A percentile compares a stretch with the other conserved stretches of the same genome.
phyloP scores from a whole-genome alignment of 2,888 invertebrate species.

The Linyphia triangularis region DNA sequence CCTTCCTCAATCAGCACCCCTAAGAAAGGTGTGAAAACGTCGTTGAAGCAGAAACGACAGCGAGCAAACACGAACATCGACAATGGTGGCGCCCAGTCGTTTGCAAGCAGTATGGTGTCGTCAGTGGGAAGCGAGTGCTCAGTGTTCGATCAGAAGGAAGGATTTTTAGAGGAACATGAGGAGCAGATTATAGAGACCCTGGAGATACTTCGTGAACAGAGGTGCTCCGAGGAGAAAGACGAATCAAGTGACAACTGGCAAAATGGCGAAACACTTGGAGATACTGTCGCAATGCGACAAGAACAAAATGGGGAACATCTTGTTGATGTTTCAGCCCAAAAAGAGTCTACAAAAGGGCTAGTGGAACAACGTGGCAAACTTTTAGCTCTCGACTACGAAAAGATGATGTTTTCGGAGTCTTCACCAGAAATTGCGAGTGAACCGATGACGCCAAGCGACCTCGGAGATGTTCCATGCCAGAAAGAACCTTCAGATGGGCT shows the following conservation, averaged over 20 bases:
- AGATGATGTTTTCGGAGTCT: not conserved
- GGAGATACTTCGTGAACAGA: constrained; percentile 67
- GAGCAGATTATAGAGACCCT: constrained; percentile 58
- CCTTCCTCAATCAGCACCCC: constrained; percentile 42
- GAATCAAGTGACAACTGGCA: too few species aligned
- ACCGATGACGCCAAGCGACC: not conserved
- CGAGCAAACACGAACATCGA: constrained; percentile 30
- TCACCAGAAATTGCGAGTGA: not conserved
- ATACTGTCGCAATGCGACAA: not conserved
- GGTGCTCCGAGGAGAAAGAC: constrained; percentile 17
- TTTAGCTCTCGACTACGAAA: not conserved
- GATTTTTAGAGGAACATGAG: constrained; percentile 56
- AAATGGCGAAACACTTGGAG: too few species aligned
- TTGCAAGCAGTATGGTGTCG: constrained; percentile 63
- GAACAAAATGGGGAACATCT: not conserved
- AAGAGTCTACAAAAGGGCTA: not conserved
- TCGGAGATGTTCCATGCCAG: not conserved
- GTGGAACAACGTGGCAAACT: not conserved
- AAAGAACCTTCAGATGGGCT: not conserved
- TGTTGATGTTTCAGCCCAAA: not conserved
- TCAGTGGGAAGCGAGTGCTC: constrained; percentile 66
- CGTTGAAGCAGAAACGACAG: constrained; percentile 20
- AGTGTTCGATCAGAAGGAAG: constrained; percentile 51
- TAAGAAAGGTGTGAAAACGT: constrained; percentile 14
- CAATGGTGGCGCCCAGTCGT: not conserved